Percentiles rank a stretch among this genome's conserved stretches.
These are phyloP conservation scores for Papilio dardanus DNA, from an alignment of 1,140 invertebrate species.

Conservation along the genomic window DNA sequence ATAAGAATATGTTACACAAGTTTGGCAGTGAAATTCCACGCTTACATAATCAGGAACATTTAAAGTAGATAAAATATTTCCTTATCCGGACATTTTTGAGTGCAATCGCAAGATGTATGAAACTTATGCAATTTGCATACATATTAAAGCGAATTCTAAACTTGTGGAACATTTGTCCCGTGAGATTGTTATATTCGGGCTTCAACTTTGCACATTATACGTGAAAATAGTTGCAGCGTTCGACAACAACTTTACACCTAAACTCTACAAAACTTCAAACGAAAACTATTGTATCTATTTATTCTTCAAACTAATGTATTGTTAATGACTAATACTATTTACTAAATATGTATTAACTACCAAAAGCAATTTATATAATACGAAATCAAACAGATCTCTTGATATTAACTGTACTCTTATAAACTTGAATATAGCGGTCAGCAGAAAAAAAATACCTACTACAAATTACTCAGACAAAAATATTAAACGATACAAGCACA, in stretches of 20 bases:
- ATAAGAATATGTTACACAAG: no score
- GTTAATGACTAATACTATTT: background rate
- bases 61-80: background rate
- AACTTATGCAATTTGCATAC: constrained; percentile 35
- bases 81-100: background rate
- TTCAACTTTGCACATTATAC: constrained; percentile 34
- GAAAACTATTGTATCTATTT: background rate
- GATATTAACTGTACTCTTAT: no score
- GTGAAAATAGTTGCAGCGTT: constrained; percentile 25
- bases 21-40: background rate
- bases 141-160: constrained; percentile 33
- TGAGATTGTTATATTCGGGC: constrained; percentile 31
- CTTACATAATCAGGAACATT: no score
- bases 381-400: background rate
- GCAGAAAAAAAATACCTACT: background rate
- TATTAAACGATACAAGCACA: background rate
- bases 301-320: background rate
- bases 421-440: no score
- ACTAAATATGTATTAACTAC: no score
- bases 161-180: constrained; percentile 34
- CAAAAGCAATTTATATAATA: background rate
- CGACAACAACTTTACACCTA: constrained; percentile 34
- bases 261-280: constrained; percentile 13
- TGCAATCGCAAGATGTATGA: constrained; percentile 3
- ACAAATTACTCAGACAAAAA: background rate